These are phyloP conservation scores for Clarias pachynema DNA, from an alignment of 2,797 vertebrate species.

Conservation along the genomic window DNA sequence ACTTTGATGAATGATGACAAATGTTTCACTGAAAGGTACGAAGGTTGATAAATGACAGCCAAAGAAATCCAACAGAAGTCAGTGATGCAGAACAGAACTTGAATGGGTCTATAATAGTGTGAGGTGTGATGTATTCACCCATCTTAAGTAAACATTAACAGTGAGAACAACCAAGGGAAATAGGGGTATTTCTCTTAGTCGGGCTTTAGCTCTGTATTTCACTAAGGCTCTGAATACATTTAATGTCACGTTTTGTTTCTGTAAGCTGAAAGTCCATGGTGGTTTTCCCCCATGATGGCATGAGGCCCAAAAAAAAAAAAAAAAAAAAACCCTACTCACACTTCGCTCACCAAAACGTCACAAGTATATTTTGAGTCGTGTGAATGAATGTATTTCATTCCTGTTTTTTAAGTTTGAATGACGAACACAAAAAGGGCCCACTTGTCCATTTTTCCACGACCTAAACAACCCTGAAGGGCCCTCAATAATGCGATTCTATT, in stretches of 20 bases:
- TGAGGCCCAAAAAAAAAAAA: constrained; percentile 42
- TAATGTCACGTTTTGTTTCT: constrained; percentile 49
- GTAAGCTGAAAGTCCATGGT: constrained; percentile 34
- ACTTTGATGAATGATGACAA: constrained; percentile 74
- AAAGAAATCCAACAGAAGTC: constrained; percentile 58
- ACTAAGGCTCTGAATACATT: constrained; percentile 43
- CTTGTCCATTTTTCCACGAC: constrained; percentile 49
- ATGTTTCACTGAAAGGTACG: constrained; percentile 72
- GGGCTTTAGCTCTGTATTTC: constrained; percentile 53
- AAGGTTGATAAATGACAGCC: constrained; percentile 70
- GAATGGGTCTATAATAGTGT: constrained; percentile 56
- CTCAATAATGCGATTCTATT: constrained; percentile 55
- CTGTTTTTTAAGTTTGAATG: constrained; percentile 43
- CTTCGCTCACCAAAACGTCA: constrained; percentile 53
- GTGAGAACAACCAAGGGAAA: constrained; percentile 47
- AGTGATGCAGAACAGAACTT: constrained; percentile 62
- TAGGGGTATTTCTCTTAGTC: constrained; percentile 49
- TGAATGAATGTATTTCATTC: constrained; percentile 45
- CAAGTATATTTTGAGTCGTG: constrained; percentile 49
- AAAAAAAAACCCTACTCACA: constrained; percentile 37
- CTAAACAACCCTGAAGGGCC: constrained; percentile 47
- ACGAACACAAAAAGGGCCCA: constrained; percentile 32
- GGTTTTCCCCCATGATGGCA: constrained; percentile 30
- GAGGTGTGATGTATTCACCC: constrained; percentile 55
- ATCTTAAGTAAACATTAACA: constrained; percentile 67